These are phyloP conservation scores for Paragorgia papillata DNA, from an alignment of 92 coral and sea anemone genomes.

Conservation along the genomic window DNA sequence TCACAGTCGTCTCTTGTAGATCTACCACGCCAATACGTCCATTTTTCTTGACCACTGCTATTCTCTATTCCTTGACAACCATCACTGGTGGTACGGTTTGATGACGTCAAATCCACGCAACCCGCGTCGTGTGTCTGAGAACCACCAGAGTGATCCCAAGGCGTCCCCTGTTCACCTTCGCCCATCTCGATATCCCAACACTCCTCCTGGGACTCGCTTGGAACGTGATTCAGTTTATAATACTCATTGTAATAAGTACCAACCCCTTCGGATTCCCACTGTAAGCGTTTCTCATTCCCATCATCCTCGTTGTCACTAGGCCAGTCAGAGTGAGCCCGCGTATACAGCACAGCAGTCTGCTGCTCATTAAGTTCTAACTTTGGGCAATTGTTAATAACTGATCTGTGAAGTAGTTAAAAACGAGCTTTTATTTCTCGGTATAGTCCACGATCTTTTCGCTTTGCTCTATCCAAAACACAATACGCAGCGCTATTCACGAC, in stretches of 20 bases:
- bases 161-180: constrained; percentile 3
- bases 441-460: background rate
- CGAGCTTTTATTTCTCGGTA: background rate
- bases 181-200: constrained; percentile 37
- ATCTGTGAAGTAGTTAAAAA: constrained; percentile 2
- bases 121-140: background rate
- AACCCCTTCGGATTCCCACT: constrained; percentile 40
- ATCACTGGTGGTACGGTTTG: background rate
- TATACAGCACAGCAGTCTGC: constrained; percentile 24
- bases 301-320: constrained; percentile 34
- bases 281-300: background rate
- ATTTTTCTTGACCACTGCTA: background rate
- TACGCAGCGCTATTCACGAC: background rate
- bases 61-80: background rate
- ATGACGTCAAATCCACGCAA: no score
- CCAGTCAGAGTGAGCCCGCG: constrained; percentile 22
- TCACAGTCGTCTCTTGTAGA: constrained; percentile 5
- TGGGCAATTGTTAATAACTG: constrained; percentile 13
- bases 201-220: background rate
- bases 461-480: no score
- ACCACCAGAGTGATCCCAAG: background rate
- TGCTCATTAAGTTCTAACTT: constrained; percentile 6
- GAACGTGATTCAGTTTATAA: background rate
- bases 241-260: constrained; percentile 9
- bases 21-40: constrained; percentile 6